Conservation (phyloP, 1,140 invertebrate species). For the Patella vulgata region DNA sequence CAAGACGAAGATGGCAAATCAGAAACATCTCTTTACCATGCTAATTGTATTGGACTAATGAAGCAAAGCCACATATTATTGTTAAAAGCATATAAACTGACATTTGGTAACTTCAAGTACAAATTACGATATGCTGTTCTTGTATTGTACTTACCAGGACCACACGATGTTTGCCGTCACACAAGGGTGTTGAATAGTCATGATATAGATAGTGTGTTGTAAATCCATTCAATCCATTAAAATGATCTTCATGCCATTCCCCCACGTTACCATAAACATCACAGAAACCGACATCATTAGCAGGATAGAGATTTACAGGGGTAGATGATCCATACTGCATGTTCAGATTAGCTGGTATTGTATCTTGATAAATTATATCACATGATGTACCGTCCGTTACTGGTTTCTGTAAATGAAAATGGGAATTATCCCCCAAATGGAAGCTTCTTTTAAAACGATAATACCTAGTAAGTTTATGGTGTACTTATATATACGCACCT, state of each 20-base stretch:
- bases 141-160: slow-evolving; percentile 65
- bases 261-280: slow-evolving; percentile 66
- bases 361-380: slow-evolving; percentile 52
- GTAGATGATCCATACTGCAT: slow-evolving; percentile 59
- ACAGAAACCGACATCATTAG: slow-evolving; percentile 57
- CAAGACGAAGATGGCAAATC: too few relatives aligned
- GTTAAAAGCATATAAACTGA: too few relatives aligned
- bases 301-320: slow-evolving; percentile 60
- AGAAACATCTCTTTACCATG: too few relatives aligned
- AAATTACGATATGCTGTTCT: too few relatives aligned
- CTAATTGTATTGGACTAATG: too few relatives aligned
- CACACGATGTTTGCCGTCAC: slow-evolving; percentile 64
- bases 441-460: too few relatives aligned
- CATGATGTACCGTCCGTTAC: slow-evolving; percentile 27
- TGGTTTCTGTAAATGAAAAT: slow-evolving; percentile 30
- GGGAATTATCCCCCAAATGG: too few relatives aligned
- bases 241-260: slow-evolving; percentile 66
- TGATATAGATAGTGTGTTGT: slow-evolving; percentile 60
- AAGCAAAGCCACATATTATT: too few relatives aligned
- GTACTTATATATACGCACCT: slow-evolving; percentile 36
- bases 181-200: slow-evolving; percentile 64
- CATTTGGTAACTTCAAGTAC: too few relatives aligned
- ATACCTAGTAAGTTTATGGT: too few relatives aligned
- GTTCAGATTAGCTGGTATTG: slow-evolving; percentile 48
- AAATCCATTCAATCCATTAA: slow-evolving; percentile 60